Conservation (phyloP, 2,797 vertebrate genomes). For the Nothura maculosa region DNA sequence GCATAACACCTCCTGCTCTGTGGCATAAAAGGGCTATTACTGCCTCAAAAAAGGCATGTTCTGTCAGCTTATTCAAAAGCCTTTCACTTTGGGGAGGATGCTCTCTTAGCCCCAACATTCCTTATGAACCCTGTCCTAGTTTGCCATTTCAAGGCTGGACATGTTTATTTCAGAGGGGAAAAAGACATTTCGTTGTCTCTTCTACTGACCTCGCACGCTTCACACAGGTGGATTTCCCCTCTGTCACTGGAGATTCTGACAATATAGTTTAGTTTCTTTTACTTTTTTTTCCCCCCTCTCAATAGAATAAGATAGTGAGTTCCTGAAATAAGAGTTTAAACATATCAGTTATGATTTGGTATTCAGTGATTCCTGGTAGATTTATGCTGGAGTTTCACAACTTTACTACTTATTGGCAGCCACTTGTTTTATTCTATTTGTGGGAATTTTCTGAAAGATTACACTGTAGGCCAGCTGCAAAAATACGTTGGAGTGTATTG, state of each 20-base stretch:
- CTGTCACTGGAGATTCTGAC: not conserved
- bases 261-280: not conserved
- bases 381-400: not conserved
- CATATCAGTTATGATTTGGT: not conserved
- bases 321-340: not conserved
- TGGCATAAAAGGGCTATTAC: conserved; percentile 58
- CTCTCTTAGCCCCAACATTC: conserved; percentile 13
- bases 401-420: not conserved
- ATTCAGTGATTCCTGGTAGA: not conserved
- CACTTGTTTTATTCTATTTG: not conserved
- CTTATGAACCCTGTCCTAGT: conserved; percentile 34
- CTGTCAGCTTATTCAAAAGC: conserved; percentile 61
- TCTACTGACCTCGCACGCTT: conserved; percentile 11
- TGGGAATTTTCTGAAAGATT: not conserved
- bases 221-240: not conserved
- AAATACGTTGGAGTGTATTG: not conserved
- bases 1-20: conserved; percentile 70
- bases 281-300: not conserved
- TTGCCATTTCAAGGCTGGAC: conserved; percentile 2
- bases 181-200: not conserved
- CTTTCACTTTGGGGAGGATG: conserved; percentile 47
- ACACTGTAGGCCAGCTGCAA: not conserved
- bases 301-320: not conserved
- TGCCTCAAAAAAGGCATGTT: conserved; percentile 38
- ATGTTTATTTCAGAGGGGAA: conserved; percentile 33